These are phyloP conservation scores for Dasypus novemcinctus DNA, from an alignment of 2,113 vertebrate genomes.

Conservation along the genomic window DNA sequence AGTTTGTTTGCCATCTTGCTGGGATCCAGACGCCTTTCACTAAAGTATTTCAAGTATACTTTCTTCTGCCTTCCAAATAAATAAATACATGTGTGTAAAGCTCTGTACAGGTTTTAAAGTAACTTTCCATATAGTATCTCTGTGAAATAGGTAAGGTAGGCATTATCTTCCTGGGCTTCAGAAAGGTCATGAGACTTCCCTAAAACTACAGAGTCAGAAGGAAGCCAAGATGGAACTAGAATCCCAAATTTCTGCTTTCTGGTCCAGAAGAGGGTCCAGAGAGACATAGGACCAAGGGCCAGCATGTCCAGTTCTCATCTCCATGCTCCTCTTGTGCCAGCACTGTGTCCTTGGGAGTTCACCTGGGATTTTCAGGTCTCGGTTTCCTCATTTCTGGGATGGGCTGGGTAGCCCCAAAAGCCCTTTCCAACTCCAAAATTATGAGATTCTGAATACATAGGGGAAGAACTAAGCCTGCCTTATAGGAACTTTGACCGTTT, in stretches of 20 bases:
- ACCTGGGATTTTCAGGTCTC: background rate
- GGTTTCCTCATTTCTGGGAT: background rate
- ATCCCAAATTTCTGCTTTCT: background rate
- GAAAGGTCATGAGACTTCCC: background rate
- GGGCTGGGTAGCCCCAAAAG: background rate
- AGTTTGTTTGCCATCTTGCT: background rate
- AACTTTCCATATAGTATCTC: background rate
- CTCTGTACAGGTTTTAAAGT: background rate
- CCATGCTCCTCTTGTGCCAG: fast-evolving
- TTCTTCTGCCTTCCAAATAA: background rate
- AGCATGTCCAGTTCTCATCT: too few species aligned
- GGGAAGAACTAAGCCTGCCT: background rate
- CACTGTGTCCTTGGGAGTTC: background rate
- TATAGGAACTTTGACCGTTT: background rate
- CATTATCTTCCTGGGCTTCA: background rate
- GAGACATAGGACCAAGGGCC: background rate
- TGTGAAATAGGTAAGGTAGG: background rate
- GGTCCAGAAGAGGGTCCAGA: background rate
- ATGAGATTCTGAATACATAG: background rate
- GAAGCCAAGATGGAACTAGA: background rate
- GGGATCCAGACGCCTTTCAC: background rate
- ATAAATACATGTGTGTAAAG: background rate
- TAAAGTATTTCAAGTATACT: background rate
- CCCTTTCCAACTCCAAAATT: background rate
- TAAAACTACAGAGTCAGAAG: background rate